These are phyloP conservation scores for Sciurus carolinensis DNA, from an alignment of 2,797 vertebrate genomes.

Conservation along the genomic window DNA sequence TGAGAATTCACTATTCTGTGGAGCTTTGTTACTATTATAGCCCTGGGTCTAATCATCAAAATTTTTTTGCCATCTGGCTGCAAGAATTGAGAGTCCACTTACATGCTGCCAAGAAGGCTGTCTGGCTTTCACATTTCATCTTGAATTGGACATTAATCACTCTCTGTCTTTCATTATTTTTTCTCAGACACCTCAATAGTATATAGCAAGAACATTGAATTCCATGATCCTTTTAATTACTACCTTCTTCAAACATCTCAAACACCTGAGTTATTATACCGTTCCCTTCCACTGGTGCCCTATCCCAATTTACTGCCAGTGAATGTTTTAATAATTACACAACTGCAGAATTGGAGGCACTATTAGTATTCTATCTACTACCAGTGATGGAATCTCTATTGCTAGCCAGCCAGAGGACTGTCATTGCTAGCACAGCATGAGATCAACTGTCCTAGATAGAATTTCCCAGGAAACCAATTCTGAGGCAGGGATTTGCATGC, in stretches of 20 bases:
- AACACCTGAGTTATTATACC: neutral
- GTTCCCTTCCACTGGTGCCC: neutral
- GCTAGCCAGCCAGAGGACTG: neutral
- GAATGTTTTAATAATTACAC: neutral
- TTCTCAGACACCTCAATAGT: neutral
- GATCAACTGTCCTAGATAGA: neutral
- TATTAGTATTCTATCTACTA: neutral
- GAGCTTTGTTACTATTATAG: neutral
- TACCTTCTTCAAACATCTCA: neutral
- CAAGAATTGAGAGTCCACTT: constrained; percentile 6
- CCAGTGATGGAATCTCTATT: neutral
- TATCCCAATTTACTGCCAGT: neutral
- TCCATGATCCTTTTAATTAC: neutral
- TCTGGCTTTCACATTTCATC: constrained; percentile 22
- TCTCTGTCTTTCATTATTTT: neutral
- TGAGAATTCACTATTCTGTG: neutral
- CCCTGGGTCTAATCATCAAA: neutral
- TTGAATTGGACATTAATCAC: neutral
- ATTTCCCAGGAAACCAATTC: neutral
- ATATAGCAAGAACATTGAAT: neutral
- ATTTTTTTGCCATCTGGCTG: neutral
- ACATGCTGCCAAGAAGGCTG: neutral
- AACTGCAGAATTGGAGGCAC: neutral
- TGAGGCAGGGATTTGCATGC: neutral
- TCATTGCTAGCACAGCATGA: neutral